Conservation (phyloP, 1,140 invertebrate genomes). For the Trichonephila clavipes region DNA sequence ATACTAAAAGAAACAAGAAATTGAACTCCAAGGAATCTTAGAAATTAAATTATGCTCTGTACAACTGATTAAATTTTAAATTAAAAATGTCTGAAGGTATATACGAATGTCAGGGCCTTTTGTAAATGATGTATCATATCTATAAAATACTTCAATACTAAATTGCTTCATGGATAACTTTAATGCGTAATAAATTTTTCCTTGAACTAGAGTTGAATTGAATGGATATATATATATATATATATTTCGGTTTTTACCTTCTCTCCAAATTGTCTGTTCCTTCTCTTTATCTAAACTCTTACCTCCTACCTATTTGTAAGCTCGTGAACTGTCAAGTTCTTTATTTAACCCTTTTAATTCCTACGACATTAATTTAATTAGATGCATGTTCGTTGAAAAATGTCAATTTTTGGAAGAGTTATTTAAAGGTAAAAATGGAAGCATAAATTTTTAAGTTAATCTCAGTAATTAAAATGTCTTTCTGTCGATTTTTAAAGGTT, state of each 20-base stretch:
- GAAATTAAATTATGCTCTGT: too few species aligned
- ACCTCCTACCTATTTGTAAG: not conserved
- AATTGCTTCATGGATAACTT: not conserved
- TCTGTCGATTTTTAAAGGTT: not conserved
- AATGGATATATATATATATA: not conserved
- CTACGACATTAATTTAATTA: not conserved
- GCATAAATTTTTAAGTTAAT: not conserved
- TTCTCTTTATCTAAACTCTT: not conserved
- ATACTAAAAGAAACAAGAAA: too few species aligned
- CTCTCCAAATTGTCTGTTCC: not conserved
- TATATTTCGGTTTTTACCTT: not conserved
- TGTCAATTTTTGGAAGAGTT: not conserved
- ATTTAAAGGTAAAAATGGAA: not conserved
- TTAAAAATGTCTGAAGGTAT: too few species aligned
- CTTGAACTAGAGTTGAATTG: not conserved
- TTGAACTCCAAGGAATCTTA: too few species aligned
- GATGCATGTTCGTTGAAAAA: not conserved
- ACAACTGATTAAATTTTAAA: too few species aligned
- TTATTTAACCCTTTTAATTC: not conserved
- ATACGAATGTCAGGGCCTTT: too few species aligned
- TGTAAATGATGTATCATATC: too few species aligned
- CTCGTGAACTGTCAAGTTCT: not conserved
- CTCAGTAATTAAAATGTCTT: constrained; percentile 12
- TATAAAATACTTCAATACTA: too few species aligned
- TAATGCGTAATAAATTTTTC: not conserved